Percentiles rank a stretch among this genome's conserved stretches.
Conservation (phyloP, 2,888 invertebrate species). For the Cephus pygmeus region DNA sequence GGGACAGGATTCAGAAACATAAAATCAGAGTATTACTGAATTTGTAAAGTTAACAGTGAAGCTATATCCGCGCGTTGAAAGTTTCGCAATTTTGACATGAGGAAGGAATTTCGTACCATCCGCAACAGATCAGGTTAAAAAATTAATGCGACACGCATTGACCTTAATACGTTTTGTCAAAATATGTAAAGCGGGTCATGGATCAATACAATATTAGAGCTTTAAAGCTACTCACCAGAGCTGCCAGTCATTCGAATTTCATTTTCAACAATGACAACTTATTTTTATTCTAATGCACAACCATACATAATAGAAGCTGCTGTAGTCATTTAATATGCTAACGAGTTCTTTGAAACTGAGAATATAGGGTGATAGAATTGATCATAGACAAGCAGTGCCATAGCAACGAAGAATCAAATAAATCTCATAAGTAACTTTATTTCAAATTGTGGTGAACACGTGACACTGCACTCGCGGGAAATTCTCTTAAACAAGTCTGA, state of each 20-base stretch:
- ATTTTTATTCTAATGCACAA: constrained; percentile 13
- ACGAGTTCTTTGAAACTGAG: constrained; percentile 9
- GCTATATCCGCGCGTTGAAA: background rate
- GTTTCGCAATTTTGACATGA: constrained; percentile 13
- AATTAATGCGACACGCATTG: background rate
- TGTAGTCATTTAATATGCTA: constrained; percentile 35
- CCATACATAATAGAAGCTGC: constrained; percentile 10
- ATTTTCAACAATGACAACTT: constrained; percentile 8
- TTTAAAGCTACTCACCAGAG: constrained; percentile 11
- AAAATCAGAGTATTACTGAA: background rate
- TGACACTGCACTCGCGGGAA: background rate
- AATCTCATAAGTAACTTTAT: constrained; percentile 29
- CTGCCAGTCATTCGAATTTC: constrained; percentile 19
- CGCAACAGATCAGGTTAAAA: background rate
- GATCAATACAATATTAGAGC: constrained; percentile 2
- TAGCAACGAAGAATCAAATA: constrained; percentile 47
- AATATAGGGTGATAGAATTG: constrained; percentile 9
- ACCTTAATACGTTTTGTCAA: background rate
- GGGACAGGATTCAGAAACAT: background rate
- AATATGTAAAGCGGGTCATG: background rate
- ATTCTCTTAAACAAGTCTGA: background rate
- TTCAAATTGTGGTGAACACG: constrained; percentile 41
- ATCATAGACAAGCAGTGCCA: constrained; percentile 46
- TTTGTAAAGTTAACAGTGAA: constrained; percentile 13
- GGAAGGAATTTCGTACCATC: background rate